Conservation (phyloP, 2,113 vertebrate genomes). For the Dromaius novaehollandiae region DNA sequence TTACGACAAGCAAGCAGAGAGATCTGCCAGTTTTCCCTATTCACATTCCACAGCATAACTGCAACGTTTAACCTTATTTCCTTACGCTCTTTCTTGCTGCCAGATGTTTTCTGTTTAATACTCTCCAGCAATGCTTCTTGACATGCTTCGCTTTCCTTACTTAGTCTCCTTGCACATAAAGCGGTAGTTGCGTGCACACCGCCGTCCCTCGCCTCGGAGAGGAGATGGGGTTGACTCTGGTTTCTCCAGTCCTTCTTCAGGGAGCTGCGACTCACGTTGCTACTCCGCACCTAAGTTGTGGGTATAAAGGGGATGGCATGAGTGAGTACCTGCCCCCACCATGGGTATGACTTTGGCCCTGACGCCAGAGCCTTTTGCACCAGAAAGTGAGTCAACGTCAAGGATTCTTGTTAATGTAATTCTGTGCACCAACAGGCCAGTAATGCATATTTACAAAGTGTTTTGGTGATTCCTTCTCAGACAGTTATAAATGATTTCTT, state of each 20-base stretch:
- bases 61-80: background rate
- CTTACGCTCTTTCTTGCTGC: background rate
- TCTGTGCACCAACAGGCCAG: background rate
- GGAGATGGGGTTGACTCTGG: fast-evolving
- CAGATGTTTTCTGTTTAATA: background rate
- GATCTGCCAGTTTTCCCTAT: background rate
- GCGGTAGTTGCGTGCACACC: background rate
- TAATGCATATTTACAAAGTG: background rate
- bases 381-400: background rate
- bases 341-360: background rate
- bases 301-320: background rate
- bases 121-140: background rate
- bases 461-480: slow-evolving; percentile 33
- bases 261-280: background rate
- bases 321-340: background rate
- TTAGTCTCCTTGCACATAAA: background rate
- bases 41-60: background rate
- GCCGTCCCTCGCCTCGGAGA: background rate
- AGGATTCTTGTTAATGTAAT: background rate
- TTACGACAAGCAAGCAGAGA: background rate
- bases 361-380: background rate
- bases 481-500: slow-evolving; percentile 19
- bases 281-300: background rate
- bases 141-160: background rate
- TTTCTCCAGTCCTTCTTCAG: background rate